A percentile compares a stretch with the other conserved stretches of the same genome.
These are phyloP conservation scores for Mus pahari DNA, from an alignment of 2,113 vertebrate genomes.

Conservation along the genomic window DNA sequence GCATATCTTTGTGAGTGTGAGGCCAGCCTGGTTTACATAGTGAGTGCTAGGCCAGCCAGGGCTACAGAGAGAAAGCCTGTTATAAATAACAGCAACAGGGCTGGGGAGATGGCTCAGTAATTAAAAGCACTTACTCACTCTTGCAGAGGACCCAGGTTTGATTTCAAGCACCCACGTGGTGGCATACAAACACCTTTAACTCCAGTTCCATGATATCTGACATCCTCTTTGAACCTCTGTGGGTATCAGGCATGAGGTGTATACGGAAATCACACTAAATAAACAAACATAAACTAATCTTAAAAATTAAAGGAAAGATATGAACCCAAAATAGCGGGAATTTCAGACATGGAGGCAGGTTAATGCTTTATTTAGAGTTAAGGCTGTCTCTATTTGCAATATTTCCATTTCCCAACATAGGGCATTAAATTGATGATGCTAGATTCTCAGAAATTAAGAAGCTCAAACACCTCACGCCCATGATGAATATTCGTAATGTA, in stretches of 20 bases:
- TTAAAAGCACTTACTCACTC: neutral
- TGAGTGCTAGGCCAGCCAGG: neutral
- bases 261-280: neutral
- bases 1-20: neutral
- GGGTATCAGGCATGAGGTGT: neutral
- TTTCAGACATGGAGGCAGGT: neutral
- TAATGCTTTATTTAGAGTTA: neutral
- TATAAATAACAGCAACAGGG: neutral
- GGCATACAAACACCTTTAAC: neutral
- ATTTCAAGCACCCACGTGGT: neutral
- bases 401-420: constrained; percentile 3
- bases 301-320: constrained; percentile 28
- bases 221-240: neutral
- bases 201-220: neutral
- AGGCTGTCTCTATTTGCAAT: constrained; percentile 6
- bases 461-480: neutral
- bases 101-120: neutral
- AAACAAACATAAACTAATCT: neutral
- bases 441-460: constrained; percentile 51
- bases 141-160: neutral
- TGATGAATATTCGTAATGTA: neutral
- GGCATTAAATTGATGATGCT: neutral
- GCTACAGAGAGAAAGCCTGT: neutral
- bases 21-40: neutral
- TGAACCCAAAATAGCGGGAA: neutral